Conservation (phyloP, 2,888 invertebrate species). For the Macrostomum cliftonense region DNA sequence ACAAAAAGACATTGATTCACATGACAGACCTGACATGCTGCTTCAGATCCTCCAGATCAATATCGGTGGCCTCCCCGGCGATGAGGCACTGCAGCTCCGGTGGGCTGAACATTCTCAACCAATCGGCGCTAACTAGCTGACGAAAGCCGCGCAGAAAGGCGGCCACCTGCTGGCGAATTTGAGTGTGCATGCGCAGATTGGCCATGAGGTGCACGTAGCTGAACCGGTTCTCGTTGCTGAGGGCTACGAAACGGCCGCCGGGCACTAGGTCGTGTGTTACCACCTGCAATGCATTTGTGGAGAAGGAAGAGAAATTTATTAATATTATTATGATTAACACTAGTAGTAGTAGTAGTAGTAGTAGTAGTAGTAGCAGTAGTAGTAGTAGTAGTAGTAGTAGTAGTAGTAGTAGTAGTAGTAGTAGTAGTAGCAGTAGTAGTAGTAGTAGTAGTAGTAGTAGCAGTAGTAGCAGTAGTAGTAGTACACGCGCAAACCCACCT, state of each 20-base stretch:
- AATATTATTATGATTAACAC: no score
- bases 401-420: no score
- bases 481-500: constrained; percentile 21
- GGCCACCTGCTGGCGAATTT: constrained; percentile 85
- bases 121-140: constrained; percentile 78
- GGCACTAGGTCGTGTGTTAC: constrained; percentile 84
- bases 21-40: constrained; percentile 11
- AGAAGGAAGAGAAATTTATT: not conserved
- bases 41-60: constrained; percentile 51
- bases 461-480: not conserved
- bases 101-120: constrained; percentile 79
- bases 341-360: no score
- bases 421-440: no score
- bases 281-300: no score
- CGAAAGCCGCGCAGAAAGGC: constrained; percentile 90
- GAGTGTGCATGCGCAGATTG: constrained; percentile 89
- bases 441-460: not conserved
- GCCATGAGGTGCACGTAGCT: constrained; percentile 84
- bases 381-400: no score
- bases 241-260: constrained; percentile 73
- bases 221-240: constrained; percentile 92
- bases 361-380: no score
- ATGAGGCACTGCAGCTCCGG: constrained; percentile 84
- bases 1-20: no score
- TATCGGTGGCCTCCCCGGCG: constrained; percentile 78